Base-by-base conservation (phyloP, 64 coral and sea anemone species). In the Trachythela sp. region DNA sequence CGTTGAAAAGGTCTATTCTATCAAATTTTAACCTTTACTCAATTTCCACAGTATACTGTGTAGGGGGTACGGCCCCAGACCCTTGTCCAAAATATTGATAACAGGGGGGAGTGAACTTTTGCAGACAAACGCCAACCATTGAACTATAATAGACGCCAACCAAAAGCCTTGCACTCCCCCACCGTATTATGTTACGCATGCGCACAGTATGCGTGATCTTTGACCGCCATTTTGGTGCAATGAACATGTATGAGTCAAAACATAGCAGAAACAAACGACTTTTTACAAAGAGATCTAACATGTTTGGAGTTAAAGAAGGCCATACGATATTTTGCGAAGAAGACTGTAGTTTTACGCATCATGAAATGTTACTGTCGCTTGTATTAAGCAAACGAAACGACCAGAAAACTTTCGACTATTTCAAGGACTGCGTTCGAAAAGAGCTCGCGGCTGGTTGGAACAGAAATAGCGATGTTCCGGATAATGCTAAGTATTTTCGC, bases 241-340 rank as follows among this genome's bases (percentile, higher is more conserved):
- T 45, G 42, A 45, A 45, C 42, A 64, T 64, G 56, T 64, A 18
- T 27, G 56, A 64, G 5, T n/a, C 56, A 2, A 64, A 64, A 64
- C 26, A 64, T 27, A 64, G 13, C 13, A 4, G 56, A 26, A 64
- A 27, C 22, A 64, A 64, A 64, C 56, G 56, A 64, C 20, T 80
- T 80, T 80, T 39, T 30, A 37, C 26, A 80, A 80, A 80, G 17
- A 30, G 31, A 39, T 80, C 37, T 17, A 80, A 80, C 10, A 80
- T 80, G 75, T 80, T 80, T 39, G 75, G 75, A 10, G 75, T 18
- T 15, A 80, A 39, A 39, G 33, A 80, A 18, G 75, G 75, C 13
- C 75, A 80, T 30, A 80, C 75, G 33, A 80, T 80, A 35, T 80
- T 80, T 18, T 80, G 75, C 75, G 75, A 80, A 22, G 32, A 80